A percentile compares a stretch with the other conserved stretches of the same genome.
phyloP scores from a whole-genome alignment of 1,140 invertebrate genomes.

The Drosophila ogumai region DNA sequence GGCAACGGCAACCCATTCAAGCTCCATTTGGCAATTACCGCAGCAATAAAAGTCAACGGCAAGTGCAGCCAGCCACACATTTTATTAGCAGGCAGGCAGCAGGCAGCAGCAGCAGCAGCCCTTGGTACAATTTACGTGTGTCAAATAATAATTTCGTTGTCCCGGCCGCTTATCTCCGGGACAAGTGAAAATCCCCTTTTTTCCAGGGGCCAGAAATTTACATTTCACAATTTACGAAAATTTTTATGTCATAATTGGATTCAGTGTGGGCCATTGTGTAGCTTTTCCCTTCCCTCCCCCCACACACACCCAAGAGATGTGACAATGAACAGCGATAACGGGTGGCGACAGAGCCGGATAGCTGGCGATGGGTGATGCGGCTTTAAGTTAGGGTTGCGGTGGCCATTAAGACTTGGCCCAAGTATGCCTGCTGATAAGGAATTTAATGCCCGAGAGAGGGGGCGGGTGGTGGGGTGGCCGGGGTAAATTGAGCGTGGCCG shows the following conservation, averaged over 20 bases:
- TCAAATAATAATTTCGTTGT: conserved; percentile 80
- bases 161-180: conserved; percentile 55
- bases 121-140: conserved; percentile 74
- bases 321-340: conserved; percentile 76
- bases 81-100: conserved; percentile 50
- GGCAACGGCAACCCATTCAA: conserved; percentile 61
- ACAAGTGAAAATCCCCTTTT: conserved; percentile 58
- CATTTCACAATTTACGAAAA: conserved; percentile 82
- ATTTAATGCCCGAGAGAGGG: conserved; percentile 53
- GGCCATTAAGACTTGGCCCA: conserved; percentile 60
- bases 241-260: conserved; percentile 84
- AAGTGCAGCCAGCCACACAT: conserved; percentile 57
- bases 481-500: conserved; percentile 70
- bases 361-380: neutral
- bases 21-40: conserved; percentile 82
- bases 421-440: conserved; percentile 66
- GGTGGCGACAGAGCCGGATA: conserved; percentile 10
- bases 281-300: neutral
- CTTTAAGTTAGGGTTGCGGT: conserved; percentile 40
- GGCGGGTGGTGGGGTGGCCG: conserved; percentile 19
- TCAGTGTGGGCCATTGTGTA: conserved; percentile 47
- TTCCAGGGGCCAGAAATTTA: conserved; percentile 66
- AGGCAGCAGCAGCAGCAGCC: conserved; percentile 14
- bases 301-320: conserved; percentile 45
- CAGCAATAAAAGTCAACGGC: conserved; percentile 82